Evolutionary conservation across 2,113 vertebrate genomes (phyloP).

Genomic region (Tiliqua scincoides): DNA sequence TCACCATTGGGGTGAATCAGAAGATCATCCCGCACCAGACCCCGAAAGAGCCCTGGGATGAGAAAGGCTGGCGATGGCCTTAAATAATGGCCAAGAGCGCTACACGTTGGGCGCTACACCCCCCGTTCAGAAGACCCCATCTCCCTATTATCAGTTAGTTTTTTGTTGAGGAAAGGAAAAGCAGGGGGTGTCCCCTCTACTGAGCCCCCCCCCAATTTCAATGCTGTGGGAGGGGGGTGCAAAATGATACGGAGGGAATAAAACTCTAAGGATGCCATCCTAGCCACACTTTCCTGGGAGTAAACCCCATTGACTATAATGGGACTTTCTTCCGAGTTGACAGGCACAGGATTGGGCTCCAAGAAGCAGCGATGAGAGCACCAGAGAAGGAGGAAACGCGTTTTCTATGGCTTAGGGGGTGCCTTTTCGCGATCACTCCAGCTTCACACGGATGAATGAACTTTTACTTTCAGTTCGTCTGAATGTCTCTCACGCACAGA

Average conservation of each 20-base stretch:
- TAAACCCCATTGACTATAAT: too few relatives aligned
- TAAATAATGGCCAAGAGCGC: not conserved
- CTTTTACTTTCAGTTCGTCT: constrained; percentile 27
- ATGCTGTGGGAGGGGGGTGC: too few relatives aligned
- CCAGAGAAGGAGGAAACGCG: not conserved
- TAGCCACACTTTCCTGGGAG: too few relatives aligned
- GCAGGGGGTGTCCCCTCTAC: too few relatives aligned
- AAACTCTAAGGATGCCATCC: too few relatives aligned
- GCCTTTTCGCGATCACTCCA: not conserved
- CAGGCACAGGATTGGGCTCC: too few relatives aligned
- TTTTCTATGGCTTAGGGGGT: not conserved
- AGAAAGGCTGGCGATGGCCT: not conserved
- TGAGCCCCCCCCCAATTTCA: not conserved
- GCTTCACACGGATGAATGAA: not conserved
- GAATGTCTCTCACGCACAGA: too few relatives aligned
- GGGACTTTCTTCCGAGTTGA: too few relatives aligned
- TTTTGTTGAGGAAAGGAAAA: not conserved
- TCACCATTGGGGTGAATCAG: not conserved
- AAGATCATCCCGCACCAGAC: not conserved
- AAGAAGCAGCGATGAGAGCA: not conserved
- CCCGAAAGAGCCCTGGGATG: not conserved
- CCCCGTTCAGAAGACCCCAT: not conserved
- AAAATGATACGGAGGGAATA: too few relatives aligned
- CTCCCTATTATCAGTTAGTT: not conserved
- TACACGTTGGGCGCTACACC: not conserved